Evolutionary conservation across 2,797 vertebrate genomes (phyloP), one percentile per base, ranked within the genome.

Genomic region (Falco naumanni): DNA sequence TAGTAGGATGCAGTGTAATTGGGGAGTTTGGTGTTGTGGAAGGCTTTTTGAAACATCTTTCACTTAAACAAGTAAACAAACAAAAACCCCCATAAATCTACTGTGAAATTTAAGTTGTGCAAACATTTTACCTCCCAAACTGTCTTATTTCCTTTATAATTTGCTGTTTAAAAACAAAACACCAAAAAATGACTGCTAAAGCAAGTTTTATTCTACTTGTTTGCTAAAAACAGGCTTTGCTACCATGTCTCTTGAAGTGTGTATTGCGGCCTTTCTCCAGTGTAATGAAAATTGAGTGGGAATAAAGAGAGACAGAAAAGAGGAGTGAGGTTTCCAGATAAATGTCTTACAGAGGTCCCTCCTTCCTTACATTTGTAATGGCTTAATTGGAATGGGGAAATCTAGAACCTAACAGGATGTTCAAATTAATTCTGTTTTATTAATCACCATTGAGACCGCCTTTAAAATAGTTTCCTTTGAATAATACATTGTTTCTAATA

Each of bases 401-500:
- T 71, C 64, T 87, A 47, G 68, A 94, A 93, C 84, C 71, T 71
- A 91, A 81, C 34, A 89, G 77, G 48, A 87, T 83, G 28, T 84
- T 96, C 56, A 83, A 59, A 93, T 95, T 96, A 93, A 70, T 69
- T 80, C 48, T 79, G 22, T 94, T 96, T 96, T 92, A 88, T 88
- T 94, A 96, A 92, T 88, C 47, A 56, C 60, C 84, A 26, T 39
- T 94, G 89, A 90, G 76, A 91, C 41, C 39, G 47, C 22, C 9
- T 71, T 95, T 93, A 72, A 89, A 96, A 78, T 82, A 88, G 81
- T 86, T 95, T 90, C 72, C 43, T 95, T 87, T 96, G 88, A 96
- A 96, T 96, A 91, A 97, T 95, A 50, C 74, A 95, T 95, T 84
- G 24, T 89, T 93, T 93, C 89, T 95, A 95, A 95, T 95, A 94